Evolutionary conservation across 2,888 invertebrate species (phyloP).

Genomic region (Sesia apiformis): DNA sequence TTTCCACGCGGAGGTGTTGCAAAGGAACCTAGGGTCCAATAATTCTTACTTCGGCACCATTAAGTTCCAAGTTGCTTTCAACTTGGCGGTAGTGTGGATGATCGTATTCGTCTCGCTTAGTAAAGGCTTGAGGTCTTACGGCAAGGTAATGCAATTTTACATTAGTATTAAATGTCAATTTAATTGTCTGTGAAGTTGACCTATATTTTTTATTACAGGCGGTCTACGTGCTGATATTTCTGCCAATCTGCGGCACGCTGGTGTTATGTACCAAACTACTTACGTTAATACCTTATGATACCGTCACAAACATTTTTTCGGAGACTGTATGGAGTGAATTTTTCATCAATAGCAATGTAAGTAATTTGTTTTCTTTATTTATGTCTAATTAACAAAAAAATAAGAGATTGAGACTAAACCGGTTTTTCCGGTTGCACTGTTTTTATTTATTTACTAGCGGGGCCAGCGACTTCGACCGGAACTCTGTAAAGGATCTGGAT

Average conservation of each 20-base stretch:
- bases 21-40: slow-evolving; percentile 53
- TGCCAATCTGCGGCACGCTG: slow-evolving; percentile 85
- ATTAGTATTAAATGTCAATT: not conserved
- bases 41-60: slow-evolving; percentile 74
- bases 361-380: slow-evolving; percentile 13
- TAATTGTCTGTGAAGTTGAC: not conserved
- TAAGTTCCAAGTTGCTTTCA: slow-evolving; percentile 92
- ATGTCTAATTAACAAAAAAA: too few relatives aligned
- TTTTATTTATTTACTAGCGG: too few relatives aligned
- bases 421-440: too few relatives aligned
- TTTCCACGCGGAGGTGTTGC: slow-evolving; percentile 88
- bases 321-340: slow-evolving; percentile 90
- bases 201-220: slow-evolving; percentile 42
- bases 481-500: too few relatives aligned
- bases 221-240: slow-evolving; percentile 83
- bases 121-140: slow-evolving; percentile 89
- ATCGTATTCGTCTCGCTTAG: slow-evolving; percentile 90
- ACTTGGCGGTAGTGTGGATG: slow-evolving; percentile 92
- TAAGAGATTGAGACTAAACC: too few relatives aligned
- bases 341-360: slow-evolving; percentile 86
- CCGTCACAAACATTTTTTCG: slow-evolving; percentile 81
- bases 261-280: slow-evolving; percentile 83
- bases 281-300: slow-evolving; percentile 80
- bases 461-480: too few relatives aligned
- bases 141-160: slow-evolving; percentile 74